Conservation (phyloP, 2,797 vertebrate species). For the Sebastes ruberrimus region DNA sequence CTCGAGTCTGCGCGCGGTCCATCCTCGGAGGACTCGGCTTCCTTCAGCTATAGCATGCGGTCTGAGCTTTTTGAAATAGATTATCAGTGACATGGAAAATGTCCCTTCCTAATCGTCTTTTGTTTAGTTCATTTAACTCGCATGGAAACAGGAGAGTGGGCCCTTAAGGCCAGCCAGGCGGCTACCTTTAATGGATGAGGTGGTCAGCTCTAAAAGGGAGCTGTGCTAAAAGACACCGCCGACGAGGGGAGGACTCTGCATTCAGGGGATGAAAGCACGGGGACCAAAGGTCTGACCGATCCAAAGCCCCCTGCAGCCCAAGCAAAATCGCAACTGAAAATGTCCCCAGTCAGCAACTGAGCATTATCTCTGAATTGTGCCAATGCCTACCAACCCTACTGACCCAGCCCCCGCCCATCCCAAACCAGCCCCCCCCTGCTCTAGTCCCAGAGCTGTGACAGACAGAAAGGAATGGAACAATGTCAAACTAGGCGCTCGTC, state of each 20-base stretch:
- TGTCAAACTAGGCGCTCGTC: constrained; percentile 58
- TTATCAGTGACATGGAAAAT: constrained; percentile 75
- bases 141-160: constrained; percentile 53
- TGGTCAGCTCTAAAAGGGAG: constrained; percentile 68
- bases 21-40: constrained; percentile 20
- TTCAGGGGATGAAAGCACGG: constrained; percentile 69
- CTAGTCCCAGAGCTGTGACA: constrained; percentile 55
- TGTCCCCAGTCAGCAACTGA: constrained; percentile 74
- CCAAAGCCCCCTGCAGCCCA: constrained; percentile 62
- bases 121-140: constrained; percentile 76
- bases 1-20: constrained; percentile 1
- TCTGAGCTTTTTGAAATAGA: constrained; percentile 60
- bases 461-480: constrained; percentile 60
- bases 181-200: constrained; percentile 71
- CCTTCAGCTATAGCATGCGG: constrained; percentile 42
- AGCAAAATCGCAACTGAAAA: constrained; percentile 76
- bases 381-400: constrained; percentile 49
- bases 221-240: constrained; percentile 50
- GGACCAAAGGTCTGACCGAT: constrained; percentile 61
- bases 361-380: constrained; percentile 63
- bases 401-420: constrained; percentile 22
- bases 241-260: constrained; percentile 52
- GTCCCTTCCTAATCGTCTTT: constrained; percentile 82
- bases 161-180: constrained; percentile 58
- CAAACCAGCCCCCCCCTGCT: constrained; percentile 11